Evolutionary conservation across 1,140 invertebrate species (phyloP).

Genomic region (Colletes gigas): DNA sequence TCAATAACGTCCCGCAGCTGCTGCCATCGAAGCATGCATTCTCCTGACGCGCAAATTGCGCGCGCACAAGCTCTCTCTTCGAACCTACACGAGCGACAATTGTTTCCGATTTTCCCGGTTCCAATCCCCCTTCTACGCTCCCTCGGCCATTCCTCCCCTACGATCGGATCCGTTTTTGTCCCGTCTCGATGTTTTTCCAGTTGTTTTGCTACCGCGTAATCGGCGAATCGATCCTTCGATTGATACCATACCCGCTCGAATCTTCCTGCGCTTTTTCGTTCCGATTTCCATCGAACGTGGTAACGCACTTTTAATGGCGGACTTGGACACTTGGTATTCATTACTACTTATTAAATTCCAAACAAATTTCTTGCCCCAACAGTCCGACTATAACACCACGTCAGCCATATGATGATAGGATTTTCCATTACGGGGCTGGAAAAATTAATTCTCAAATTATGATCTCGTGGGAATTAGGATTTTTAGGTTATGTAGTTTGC

Average conservation of each 20-base stretch:
- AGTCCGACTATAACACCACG: too few species aligned
- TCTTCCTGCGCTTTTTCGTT: constrained; percentile 22
- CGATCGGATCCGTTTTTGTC: constrained; percentile 49
- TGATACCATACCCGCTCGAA: constrained; percentile 11
- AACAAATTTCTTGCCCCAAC: too few species aligned
- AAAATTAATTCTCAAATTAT: too few species aligned
- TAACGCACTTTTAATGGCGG: constrained; percentile 12
- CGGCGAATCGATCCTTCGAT: constrained; percentile 45
- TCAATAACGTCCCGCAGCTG: constrained; percentile 81
- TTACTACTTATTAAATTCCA: not conserved
- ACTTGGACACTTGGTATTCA: not conserved
- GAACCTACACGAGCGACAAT: constrained; percentile 62
- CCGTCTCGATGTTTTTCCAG: constrained; percentile 48
- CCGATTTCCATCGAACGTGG: not conserved
- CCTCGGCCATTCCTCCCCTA: not conserved
- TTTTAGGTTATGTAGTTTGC: too few species aligned
- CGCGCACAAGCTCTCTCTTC: constrained; percentile 43
- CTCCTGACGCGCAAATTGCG: constrained; percentile 76
- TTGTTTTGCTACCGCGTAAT: constrained; percentile 54
- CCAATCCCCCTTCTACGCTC: not conserved
- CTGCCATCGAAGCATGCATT: constrained; percentile 79
- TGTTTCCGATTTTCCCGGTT: constrained; percentile 63
- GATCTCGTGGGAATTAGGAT: too few species aligned
- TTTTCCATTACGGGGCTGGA: too few species aligned
- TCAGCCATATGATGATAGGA: too few species aligned